Base-by-base conservation (phyloP, 2,888 invertebrate species). In the Drosophila barbarae region DNA sequence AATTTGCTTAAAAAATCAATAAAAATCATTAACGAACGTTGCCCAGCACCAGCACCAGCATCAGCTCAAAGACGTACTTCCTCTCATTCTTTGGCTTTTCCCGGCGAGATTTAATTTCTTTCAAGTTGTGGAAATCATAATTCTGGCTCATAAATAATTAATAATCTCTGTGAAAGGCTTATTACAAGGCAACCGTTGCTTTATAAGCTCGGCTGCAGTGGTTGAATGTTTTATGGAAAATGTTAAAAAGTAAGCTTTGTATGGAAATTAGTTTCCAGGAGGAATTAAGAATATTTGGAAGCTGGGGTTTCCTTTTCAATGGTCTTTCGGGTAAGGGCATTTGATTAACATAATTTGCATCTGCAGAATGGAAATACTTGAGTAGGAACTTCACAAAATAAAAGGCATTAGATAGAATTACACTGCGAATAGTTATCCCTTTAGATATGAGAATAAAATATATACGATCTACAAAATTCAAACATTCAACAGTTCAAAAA, bases 1-100 rank as follows among this genome's bases (percentile, higher is more conserved):
- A 76, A 79, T 82, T 84, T 84, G 76, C 76, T 81, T 75, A 75
- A 81, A 81, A 72, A 84, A 81, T 84, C 84, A 82, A 84, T 84
- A 82, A 82, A 84, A 82, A 74, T 74, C 67, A 82, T 82, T 78
- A 83, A 55, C 26, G 42, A 83, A 61, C 36, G 42, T 63, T 55
- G 56, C 39, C 50, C 23, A 13, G 35, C 35, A 12, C 50, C 23
- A 13, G 35, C 35, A 12, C 13, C 35, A 28, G 42, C 26, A 32
- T 18, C 35, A 7, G 52, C 28, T 12, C 46, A 26, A 44, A 38
- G 15, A 36, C 34, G 36, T 41, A 21, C 26, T 21, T 30, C 5
- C 13, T 4, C 46, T 46, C 38, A 13, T 36, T 15, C 32, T 9
- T 23, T 12, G 30, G 18, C 35, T 30, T 23, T 35, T 30, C 23